Percentiles rank a stretch among this genome's conserved stretches.
Conservation (phyloP, 2,113 vertebrate genomes). For the Zosterops japonicus region DNA sequence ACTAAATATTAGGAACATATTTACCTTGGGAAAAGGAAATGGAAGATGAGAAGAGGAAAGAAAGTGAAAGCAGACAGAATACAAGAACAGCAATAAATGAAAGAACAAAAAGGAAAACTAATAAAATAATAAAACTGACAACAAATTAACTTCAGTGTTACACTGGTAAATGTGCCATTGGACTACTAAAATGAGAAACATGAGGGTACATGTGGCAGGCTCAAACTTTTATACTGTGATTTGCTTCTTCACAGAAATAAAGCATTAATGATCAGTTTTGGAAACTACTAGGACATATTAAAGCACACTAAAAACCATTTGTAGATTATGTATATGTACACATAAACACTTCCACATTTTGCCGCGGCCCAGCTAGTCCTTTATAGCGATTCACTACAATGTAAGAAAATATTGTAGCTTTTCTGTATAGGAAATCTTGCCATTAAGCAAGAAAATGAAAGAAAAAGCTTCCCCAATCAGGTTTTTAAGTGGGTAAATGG, state of each 20-base stretch:
- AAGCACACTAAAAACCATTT: neutral
- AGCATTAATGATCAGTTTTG: neutral
- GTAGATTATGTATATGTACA: neutral
- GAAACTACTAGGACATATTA: neutral
- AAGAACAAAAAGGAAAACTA: neutral
- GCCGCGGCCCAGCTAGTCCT: neutral
- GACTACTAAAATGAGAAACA: neutral
- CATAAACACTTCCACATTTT: neutral
- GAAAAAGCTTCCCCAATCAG: neutral
- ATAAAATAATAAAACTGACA: neutral
- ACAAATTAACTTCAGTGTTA: neutral
- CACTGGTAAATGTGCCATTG: neutral
- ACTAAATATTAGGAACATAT: neutral
- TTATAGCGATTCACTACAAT: neutral
- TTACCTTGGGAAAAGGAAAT: constrained; percentile 9
- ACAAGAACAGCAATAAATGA: neutral
- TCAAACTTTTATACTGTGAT: neutral
- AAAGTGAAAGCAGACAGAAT: neutral
- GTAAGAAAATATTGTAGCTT: neutral
- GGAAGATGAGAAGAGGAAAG: neutral
- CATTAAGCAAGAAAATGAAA: neutral
- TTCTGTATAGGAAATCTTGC: neutral
- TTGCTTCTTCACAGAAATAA: neutral
- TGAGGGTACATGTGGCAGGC: neutral
- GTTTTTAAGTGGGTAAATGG: neutral